phyloP scores from a whole-genome alignment of 35 echinoderm and acorn worm genomes.

The Lytechinus pictus region DNA sequence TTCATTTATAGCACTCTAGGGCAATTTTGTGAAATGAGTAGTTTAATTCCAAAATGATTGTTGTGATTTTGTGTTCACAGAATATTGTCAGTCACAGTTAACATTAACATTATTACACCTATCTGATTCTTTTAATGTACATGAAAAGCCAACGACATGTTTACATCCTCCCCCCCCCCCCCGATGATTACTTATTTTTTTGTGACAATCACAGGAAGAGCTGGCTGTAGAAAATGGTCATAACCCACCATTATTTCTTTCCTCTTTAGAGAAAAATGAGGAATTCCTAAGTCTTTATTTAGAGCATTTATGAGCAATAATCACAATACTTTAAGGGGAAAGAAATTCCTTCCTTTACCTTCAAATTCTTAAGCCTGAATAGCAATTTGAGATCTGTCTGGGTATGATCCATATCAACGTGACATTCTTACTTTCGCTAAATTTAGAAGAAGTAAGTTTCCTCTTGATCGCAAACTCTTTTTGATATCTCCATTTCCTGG shows the following conservation, averaged over 20 bases:
- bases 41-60: too few species aligned
- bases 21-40: too few species aligned
- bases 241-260: neutral
- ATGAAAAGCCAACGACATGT: too few species aligned
- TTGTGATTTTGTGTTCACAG: too few species aligned
- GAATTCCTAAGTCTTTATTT: neutral
- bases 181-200: neutral
- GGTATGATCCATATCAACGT: neutral
- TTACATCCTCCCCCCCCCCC: too few species aligned
- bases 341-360: neutral
- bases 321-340: neutral
- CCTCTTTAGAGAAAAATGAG: neutral
- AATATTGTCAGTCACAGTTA: too few species aligned
- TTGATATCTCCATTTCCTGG: conserved; percentile 18
- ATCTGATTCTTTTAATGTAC: too few species aligned
- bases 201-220: neutral
- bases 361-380: neutral
- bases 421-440: neutral
- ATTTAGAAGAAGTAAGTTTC: neutral
- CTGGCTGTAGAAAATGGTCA: neutral
- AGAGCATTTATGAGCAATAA: neutral
- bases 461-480: neutral
- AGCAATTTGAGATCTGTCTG: neutral
- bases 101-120: too few species aligned
- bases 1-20: too few species aligned